Base-by-base conservation (phyloP, 2,797 vertebrate species). In the Bovichtus diacanthus region DNA sequence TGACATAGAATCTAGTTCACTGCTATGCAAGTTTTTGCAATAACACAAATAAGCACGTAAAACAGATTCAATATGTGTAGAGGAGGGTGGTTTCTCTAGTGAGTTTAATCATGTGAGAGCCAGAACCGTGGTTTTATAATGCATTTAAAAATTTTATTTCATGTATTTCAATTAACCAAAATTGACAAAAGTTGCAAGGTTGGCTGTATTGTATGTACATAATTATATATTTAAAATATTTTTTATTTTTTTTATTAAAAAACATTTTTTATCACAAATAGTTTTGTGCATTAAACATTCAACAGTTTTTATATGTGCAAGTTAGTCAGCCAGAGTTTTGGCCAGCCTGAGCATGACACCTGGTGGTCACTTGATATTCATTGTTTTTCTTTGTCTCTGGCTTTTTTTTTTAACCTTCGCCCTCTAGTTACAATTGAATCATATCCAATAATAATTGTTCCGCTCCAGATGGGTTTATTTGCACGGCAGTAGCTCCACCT, bases 301-400 rank as follows among this genome's bases (percentile, higher is more conserved):
- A 65, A 38, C 29, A 15, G 19, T 49, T 1, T 58, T 19, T 34
- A 6, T 9, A 23, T 15, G 10, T 36, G 21, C 4, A 16, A 21
- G 1, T 15, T 36, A 38, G n/a, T 64, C 15, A 38, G 46, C 16
- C 53, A 3, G 9, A 50, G 10, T n/a, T 55, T 27, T 51, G 47
- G 23, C 16, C 4, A 1, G 31, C 49, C 23, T 21, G 16, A 80
- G n/a, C 9, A 66, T 61, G 84, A 84, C 89, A 77, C 72, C 86
- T 88, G 63, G 59, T 90, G 82, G 78, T 76, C 29, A 54, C 39
- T 67, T 27, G 0, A 0, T 18, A 12, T n/a, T 25, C 7, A 5
- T 34, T 6, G 19, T 29, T 9, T 56, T 55, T 5, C 2, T 44
- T 10, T 27, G 2, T 18, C 0, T 8, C 11, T 51, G 13, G 43